Base-by-base conservation (phyloP, 2,113 vertebrate species). In the Phylloscopus trochiloides region DNA sequence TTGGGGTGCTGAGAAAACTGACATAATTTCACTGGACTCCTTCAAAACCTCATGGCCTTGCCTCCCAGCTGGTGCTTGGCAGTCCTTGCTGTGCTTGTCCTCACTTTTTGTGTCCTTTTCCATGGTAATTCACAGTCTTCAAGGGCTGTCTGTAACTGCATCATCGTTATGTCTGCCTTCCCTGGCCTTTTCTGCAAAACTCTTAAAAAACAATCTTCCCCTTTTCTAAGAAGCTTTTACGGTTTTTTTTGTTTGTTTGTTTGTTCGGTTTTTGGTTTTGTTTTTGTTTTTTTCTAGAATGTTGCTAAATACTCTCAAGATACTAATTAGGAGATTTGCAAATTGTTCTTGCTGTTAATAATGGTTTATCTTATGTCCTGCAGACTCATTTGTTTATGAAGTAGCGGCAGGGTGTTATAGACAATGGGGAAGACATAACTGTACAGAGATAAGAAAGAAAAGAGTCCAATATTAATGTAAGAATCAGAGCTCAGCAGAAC, bases 31-130 rank as follows among this genome's bases (percentile, higher is more conserved):
- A 17, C 25, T 26, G 15, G 40, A 58, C 29, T 14, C 20, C 14
- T 68, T 88, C 20, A 75, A 55, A 82, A 86, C 28, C 10, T 67
- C 22, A 61, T 26, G 28, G 29, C 26, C 20, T 63, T 72, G n/a
- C 19, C 52, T 52, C 51, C 31, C 58, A 82, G 29, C 16, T 42
- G 42, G 4, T 47, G 14, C 34, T 78, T 80, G 54, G 17, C 6
- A 7, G 6, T 62, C 21, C 32, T 65, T 2, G 0, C n/a, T 4
- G 2, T 21, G 6, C 54, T 48, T 72, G 18, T 48, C 11, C 25
- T 76, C 38, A 14, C 11, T 47, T 68, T 55, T 40, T 54, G 12
- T 9, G 11, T 58, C 22, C 11, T 63, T 72, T 72, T 68, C 40
- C 2, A 0, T 29, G 19, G 11, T 21, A 36, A 52, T 51, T 81